Percentiles rank a stretch among this genome's conserved stretches.
phyloP scores from a whole-genome alignment of 2,113 vertebrate genomes.

The Clinocottus analis region DNA sequence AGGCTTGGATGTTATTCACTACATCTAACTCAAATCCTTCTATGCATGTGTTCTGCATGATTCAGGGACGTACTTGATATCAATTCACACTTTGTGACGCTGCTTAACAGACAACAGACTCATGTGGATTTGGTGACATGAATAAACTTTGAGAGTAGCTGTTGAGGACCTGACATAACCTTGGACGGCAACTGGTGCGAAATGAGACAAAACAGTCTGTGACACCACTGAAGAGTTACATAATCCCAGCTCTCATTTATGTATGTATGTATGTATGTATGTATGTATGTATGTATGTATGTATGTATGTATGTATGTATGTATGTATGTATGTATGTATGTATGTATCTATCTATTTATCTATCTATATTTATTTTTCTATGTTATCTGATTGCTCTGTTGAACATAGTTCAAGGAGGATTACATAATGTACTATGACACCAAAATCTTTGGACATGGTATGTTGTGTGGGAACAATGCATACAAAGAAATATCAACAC shows the following conservation, averaged over 20 bases:
- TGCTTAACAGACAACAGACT: constrained; percentile 4
- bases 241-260: not conserved
- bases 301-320: too few species aligned
- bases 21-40: not conserved
- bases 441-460: constrained; percentile 24
- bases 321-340: too few species aligned
- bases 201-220: constrained; percentile 18
- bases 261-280: too few species aligned
- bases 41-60: not conserved
- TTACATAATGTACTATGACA: constrained; percentile 52
- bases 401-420: constrained; percentile 41
- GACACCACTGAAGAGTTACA: not conserved
- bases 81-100: not conserved
- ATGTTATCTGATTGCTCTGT: constrained; percentile 37
- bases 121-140: constrained; percentile 17
- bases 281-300: too few species aligned
- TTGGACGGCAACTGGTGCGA: constrained; percentile 11
- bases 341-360: not conserved
- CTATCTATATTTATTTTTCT: too few species aligned
- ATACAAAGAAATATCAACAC: not conserved
- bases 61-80: not conserved
- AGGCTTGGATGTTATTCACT: too few species aligned
- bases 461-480: not conserved
- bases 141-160: constrained; percentile 25
- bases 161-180: constrained; percentile 25